Percentiles rank a stretch among this genome's conserved stretches.
phyloP scores from a whole-genome alignment of 2,113 vertebrate species.

The Procavia capensis region DNA sequence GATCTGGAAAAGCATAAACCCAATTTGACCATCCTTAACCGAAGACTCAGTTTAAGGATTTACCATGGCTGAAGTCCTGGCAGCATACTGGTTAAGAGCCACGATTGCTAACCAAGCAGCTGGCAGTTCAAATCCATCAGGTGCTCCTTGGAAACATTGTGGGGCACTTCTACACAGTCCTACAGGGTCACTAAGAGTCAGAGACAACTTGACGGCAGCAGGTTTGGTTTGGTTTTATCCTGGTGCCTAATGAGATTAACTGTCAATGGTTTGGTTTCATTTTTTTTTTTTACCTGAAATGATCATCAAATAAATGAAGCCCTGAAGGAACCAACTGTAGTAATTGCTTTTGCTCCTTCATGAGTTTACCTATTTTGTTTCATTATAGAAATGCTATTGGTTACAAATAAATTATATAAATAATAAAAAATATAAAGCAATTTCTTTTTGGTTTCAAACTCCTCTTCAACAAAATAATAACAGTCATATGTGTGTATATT shows the following conservation, averaged over 20 bases:
- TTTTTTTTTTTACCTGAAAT: not conserved
- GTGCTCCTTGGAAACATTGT: too few relatives aligned
- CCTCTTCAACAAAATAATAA: not conserved
- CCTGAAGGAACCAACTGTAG: not conserved
- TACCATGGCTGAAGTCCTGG: too few relatives aligned
- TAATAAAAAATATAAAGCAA: conserved; percentile 13
- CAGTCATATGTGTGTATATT: not conserved
- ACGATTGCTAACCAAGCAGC: too few relatives aligned
- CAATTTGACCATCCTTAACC: not conserved
- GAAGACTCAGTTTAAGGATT: not conserved
- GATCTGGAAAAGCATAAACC: not conserved
- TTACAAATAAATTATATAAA: not conserved
- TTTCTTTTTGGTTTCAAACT: not conserved
- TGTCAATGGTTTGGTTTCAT: not conserved
- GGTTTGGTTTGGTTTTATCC: too few relatives aligned
- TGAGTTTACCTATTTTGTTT: conserved; percentile 6
- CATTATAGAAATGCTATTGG: not conserved
- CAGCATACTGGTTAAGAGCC: too few relatives aligned
- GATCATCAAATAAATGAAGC: not conserved
- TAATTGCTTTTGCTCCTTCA: not conserved
- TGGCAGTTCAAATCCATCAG: too few relatives aligned
- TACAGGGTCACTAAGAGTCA: too few relatives aligned
- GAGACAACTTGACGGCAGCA: too few relatives aligned
- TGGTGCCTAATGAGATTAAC: not conserved
- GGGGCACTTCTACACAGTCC: too few relatives aligned